Conservation (phyloP, 1,140 invertebrate genomes). For the Oreohelix idahoensis region DNA sequence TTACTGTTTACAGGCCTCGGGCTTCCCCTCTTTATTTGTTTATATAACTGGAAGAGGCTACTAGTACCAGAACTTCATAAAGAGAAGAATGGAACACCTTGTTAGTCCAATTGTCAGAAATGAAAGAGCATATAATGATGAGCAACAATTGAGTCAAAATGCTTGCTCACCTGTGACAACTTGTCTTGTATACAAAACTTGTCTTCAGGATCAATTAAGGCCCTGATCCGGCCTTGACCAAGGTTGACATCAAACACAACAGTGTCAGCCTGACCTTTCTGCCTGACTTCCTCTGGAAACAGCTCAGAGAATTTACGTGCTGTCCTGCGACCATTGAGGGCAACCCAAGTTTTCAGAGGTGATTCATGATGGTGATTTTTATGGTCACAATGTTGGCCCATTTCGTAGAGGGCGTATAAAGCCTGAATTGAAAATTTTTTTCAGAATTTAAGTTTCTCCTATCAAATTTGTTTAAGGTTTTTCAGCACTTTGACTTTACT, state of each 20-base stretch:
- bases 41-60: too few relatives aligned
- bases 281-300: conserved; percentile 82
- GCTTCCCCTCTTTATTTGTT: too few relatives aligned
- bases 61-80: too few relatives aligned
- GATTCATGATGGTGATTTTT: conserved; percentile 40
- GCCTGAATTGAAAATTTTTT: conserved; percentile 76
- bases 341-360: conserved; percentile 92
- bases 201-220: conserved; percentile 94
- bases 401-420: conserved; percentile 91
- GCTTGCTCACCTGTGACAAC: conserved; percentile 77
- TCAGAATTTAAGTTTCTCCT: too few relatives aligned
- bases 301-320: conserved; percentile 82
- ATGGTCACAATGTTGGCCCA: conserved; percentile 78
- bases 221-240: conserved; percentile 88
- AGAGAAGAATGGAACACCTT: too few relatives aligned
- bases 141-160: too few relatives aligned
- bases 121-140: too few relatives aligned
- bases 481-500: too few relatives aligned
- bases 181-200: conserved; percentile 92
- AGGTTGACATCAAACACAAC: conserved; percentile 89
- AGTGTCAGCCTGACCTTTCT: conserved; percentile 79
- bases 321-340: conserved; percentile 81
- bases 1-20: too few relatives aligned
- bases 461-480: too few relatives aligned
- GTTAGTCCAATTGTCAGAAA: too few relatives aligned